Evolutionary conservation across 2,113 vertebrate genomes (phyloP), one percentile per base, ranked within the genome.

Genomic region (Burhinus oedicnemus): DNA sequence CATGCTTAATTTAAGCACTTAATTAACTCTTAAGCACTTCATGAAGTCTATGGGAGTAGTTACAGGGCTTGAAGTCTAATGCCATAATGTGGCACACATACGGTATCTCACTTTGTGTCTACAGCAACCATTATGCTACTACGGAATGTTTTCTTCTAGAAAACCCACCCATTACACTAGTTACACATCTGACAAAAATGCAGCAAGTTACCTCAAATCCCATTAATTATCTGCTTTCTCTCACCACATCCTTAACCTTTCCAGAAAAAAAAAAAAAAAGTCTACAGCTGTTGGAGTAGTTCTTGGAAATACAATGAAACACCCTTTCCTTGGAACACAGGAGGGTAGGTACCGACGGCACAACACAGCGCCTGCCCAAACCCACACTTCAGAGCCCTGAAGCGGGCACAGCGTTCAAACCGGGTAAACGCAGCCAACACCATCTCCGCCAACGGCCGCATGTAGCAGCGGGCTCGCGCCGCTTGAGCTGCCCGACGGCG

Each of bases 381-480:
- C 34, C 66, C 38, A 47, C 18, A 11, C 25, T 11, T 14, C 5
- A 2, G 15, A 5, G 42, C 66, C 22, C 65, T 19, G 4, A 55
- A 6, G 19, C 61, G 15, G 30, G 22, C 22, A 17, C 2, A 11
- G 40, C 3, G 51, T 16, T 47, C 34, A 22, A 12, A 20, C 6
- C 1, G 1, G 21, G 45, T 4, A 5, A 61, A 12, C 29, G 5
- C 14, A 27, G 47, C 11, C 42, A 12, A 7, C 0, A 15, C 27
- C 60, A 49, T 1, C 77, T 55, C 38, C 1, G 6, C 5, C 0
- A 61, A 20, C 15, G 14, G 14, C 57, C 3, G 29, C 51, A 23
- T 4, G 3, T 2, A 45, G 54, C 62, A 6, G 17, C n/a, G 16
- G 21, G n/a, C 58, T 30, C 4, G 7, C 40, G 1, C 32, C 6